A percentile compares a stretch with the other conserved stretches of the same genome.
These are phyloP conservation scores for Scelioninae gen. 1 DNA, from an alignment of 2,888 invertebrate genomes.

Conservation along the genomic window DNA sequence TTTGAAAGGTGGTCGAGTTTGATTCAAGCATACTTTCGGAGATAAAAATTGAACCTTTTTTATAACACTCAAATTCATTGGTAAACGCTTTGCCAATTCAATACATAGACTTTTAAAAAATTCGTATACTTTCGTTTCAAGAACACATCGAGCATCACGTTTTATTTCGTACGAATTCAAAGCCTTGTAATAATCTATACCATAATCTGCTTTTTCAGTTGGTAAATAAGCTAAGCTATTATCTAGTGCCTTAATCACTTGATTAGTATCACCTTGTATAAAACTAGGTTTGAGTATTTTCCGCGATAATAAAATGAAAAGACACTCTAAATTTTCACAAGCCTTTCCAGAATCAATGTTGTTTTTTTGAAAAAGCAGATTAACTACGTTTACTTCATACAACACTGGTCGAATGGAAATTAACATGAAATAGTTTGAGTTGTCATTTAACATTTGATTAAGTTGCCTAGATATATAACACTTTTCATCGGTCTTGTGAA, in stretches of 20 bases:
- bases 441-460: conserved; percentile 62
- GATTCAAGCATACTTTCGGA: conserved; percentile 37
- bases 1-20: conserved; percentile 27
- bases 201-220: conserved; percentile 50
- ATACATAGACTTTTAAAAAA: conserved; percentile 34
- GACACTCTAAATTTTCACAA: conserved; percentile 42
- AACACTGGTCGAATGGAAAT: conserved; percentile 40
- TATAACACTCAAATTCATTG: conserved; percentile 25
- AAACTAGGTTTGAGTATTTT: conserved; percentile 39
- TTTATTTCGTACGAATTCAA: conserved; percentile 22
- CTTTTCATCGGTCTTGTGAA: conserved; percentile 60
- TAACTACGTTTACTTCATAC: conserved; percentile 47
- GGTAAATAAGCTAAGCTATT: conserved; percentile 37
- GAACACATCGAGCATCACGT: conserved; percentile 14
- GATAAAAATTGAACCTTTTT: conserved; percentile 36
- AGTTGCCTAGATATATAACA: conserved; percentile 63
- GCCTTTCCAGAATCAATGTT: conserved; percentile 44
- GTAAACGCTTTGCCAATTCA: conserved; percentile 38
- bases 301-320: conserved; percentile 26
- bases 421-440: conserved; percentile 43
- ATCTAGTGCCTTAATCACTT: conserved; percentile 33
- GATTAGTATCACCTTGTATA: conserved; percentile 9
- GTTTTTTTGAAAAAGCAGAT: conserved; percentile 53
- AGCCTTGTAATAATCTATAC: conserved; percentile 54
- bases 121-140: conserved; percentile 17